Evolutionary conservation across 2,797 vertebrate species (phyloP), one percentile per base, ranked within the genome.

Genomic region (Podarcis lilfordi): DNA sequence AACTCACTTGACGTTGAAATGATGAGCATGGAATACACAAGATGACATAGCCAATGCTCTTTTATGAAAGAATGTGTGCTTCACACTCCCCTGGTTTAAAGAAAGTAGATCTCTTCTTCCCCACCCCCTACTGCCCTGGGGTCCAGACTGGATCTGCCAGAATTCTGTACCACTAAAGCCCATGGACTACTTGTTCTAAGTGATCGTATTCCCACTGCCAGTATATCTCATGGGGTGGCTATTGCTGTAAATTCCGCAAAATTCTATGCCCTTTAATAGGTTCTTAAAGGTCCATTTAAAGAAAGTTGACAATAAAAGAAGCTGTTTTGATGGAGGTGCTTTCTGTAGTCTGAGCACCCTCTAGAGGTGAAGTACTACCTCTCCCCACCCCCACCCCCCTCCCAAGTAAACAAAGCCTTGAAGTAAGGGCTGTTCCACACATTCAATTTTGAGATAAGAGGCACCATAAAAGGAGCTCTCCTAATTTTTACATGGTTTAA

Each of bases 261-360:
- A 19, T 85, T 2, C 13, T 84, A 13, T 90, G 84, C 86, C 68
- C 9, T 23, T 78, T 86, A 17, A 61, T 71, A 45, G 32, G 3
- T 68, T 21, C 50, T 87, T 37, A 81, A 86, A 32, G 87, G 74
- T 64, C 75, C 40, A 3, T 77, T 6, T 79, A 75, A 86, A 37
- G 0, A 19, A 19, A 40, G 15, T 2, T 0, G 23, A 43, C 23
- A 77, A 45, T 25, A 8, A n/a, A 61, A 86, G 45, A 72, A 86
- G 5, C 74, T 86, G 0, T 45, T 8, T 76, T 64, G 13, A 15
- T 2, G 3, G 7, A 35, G 6, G 2, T 23, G 7, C 87, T 86
- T 91, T 88, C 83, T 86, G 71, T 91, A 80, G 19, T 86, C 35
- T 82, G 89, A 88, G 86, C 71, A 61, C 80, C 83, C 91, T 91